phyloP scores from a whole-genome alignment of 2,113 vertebrate species.

The Zingel zingel region DNA sequence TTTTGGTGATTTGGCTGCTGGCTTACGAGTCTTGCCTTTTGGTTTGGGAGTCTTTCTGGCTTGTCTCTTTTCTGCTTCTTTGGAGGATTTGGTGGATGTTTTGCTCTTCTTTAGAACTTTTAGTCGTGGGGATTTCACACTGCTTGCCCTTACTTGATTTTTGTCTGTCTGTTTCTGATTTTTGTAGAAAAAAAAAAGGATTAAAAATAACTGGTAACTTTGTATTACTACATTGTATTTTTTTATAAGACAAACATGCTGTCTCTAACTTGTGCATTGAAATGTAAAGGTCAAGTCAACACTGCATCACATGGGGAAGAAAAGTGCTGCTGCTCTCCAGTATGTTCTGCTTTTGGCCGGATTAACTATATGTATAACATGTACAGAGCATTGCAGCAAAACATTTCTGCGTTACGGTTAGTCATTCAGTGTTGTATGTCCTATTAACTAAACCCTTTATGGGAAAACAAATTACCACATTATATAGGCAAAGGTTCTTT shows the following conservation, averaged over 20 bases:
- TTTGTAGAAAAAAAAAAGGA: not conserved
- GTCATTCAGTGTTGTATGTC: not conserved
- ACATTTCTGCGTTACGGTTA: not conserved
- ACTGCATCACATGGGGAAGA: not conserved
- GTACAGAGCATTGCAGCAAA: not conserved
- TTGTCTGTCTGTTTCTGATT: not conserved
- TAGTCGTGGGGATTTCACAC: constrained; percentile 2
- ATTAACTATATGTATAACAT: not conserved
- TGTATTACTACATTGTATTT: not conserved
- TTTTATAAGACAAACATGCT: not conserved
- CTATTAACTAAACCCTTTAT: not conserved
- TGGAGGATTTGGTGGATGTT: not conserved
- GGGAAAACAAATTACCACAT: not conserved
- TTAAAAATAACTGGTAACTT: not conserved
- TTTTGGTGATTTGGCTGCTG: not conserved
- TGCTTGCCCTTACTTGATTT: not conserved
- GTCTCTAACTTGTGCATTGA: not conserved
- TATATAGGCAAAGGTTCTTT: not conserved
- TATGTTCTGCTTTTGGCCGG: not conserved
- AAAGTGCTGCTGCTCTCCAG: not conserved
- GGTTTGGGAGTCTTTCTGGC: not conserved
- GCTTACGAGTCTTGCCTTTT: not conserved
- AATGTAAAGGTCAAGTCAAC: not conserved
- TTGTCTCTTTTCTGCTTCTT: constrained; percentile 2
- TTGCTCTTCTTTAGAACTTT: constrained; percentile 10